Evolutionary conservation across 2,113 vertebrate genomes (phyloP).

Genomic region (Ornithorhynchus anatinus): DNA sequence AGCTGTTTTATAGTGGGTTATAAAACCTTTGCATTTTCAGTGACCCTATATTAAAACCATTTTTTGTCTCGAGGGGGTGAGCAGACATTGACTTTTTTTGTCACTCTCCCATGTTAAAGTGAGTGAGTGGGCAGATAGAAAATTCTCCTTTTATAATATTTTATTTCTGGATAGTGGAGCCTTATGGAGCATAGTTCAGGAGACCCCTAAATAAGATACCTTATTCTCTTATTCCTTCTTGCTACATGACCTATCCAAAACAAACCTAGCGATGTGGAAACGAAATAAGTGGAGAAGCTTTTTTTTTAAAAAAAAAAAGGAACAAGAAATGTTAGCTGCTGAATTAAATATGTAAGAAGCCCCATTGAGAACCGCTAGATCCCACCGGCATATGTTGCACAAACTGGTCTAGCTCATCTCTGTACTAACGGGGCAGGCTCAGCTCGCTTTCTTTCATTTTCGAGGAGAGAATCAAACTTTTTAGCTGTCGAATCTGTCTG

Average conservation of each 20-base stretch:
- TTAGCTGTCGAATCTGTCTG: background rate
- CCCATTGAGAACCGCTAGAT: too few species aligned
- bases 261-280: too few species aligned
- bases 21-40: slow-evolving; percentile 70
- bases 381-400: too few species aligned
- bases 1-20: slow-evolving; percentile 68
- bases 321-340: too few species aligned
- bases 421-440: background rate
- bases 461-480: background rate
- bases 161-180: slow-evolving; percentile 26
- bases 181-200: background rate
- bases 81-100: slow-evolving; percentile 11
- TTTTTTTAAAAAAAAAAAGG: too few species aligned
- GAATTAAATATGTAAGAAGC: too few species aligned
- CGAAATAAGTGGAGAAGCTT: too few species aligned
- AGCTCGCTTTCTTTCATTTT: background rate
- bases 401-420: too few species aligned
- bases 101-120: slow-evolving; percentile 45
- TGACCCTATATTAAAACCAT: slow-evolving; percentile 63
- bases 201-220: background rate
- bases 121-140: background rate
- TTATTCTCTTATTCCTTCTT: background rate
- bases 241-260: background rate
- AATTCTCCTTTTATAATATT: background rate
- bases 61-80: slow-evolving; percentile 18